A percentile compares a stretch with the other conserved stretches of the same genome.
These are phyloP conservation scores for Chaenocephalus aceratus DNA, from an alignment of 2,113 vertebrate genomes.

Conservation along the genomic window DNA sequence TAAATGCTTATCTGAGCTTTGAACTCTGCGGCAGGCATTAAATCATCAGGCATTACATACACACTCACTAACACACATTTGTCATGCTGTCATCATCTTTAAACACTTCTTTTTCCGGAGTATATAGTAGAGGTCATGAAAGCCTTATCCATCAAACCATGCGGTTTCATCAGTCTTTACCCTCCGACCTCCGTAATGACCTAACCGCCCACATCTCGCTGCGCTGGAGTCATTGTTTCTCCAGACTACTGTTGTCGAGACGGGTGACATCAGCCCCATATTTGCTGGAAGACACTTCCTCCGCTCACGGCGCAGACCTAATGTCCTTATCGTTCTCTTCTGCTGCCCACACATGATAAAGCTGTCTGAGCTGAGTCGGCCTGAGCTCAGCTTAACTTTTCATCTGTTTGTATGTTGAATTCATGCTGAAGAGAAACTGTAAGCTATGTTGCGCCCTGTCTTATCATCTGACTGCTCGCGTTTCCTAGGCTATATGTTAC, in stretches of 20 bases:
- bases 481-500: background rate
- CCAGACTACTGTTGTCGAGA: conserved; percentile 22
- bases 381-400: too few species aligned
- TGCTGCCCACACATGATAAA: background rate
- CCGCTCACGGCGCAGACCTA: conserved; percentile 32
- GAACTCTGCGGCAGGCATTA: conserved; percentile 37
- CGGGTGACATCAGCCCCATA: conserved; percentile 67
- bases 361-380: too few species aligned
- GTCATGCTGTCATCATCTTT: conserved; percentile 46
- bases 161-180: conserved; percentile 38
- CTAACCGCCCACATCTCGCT: background rate
- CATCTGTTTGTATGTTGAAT: too few species aligned
- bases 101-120: conserved; percentile 10
- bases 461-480: background rate
- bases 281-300: conserved; percentile 50
- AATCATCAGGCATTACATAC: conserved; percentile 31
- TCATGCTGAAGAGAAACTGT: background rate
- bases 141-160: conserved; percentile 14
- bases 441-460: background rate
- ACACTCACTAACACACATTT: conserved; percentile 15
- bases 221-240: conserved; percentile 31
- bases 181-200: conserved; percentile 41
- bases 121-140: conserved; percentile 12
- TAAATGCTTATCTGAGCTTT: conserved; percentile 45
- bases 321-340: background rate